Evolutionary conservation across 2,888 invertebrate genomes (phyloP), one percentile per base, ranked within the genome.

Genomic region (Athalia circularis): DNA sequence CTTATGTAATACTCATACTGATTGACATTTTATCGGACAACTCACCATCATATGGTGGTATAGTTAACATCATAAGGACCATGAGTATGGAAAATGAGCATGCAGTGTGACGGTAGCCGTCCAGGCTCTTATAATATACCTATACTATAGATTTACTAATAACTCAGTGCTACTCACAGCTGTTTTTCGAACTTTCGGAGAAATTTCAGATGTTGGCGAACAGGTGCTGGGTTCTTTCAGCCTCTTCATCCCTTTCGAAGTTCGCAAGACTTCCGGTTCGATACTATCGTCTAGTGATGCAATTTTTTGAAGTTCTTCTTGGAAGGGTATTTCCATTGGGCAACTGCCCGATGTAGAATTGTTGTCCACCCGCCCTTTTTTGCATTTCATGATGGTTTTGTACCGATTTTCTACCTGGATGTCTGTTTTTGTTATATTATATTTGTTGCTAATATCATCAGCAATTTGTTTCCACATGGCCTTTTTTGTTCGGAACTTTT

Each of bases 351-450:
- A 80, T 48, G 62, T 74, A 8, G 59, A 67, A 52, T 83, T 83
- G 72, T 82, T 80, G 7, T 80, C 78, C 8, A 81, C 77, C 29
- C 79, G n/a, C 82, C 43, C 77, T 78, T 57, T 82, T 83, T 82
- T 83, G 48, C 80, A 78, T 78, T 81, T 82, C 48, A 81, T 62
- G 47, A 82, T 68, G 13, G 80, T 82, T 79, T 83, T 83, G 29
- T 77, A 83, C 45, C 80, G 64, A 79, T 81, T 83, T 67, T 81
- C 80, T 5, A 78, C 72, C 65, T 82, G 82, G 43, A 62, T 72
- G 9, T 43, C 57, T 13, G 81, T 77, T 75, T 76, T 79, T 15
- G n/a, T 48, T 43, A 65, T 48, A 15, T 80, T 76, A 54, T 79
- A 78, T 52, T 75, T n/a, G n/a, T n/a, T n/a, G n/a, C n/a, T n/a